Conservation (phyloP, 2,888 invertebrate genomes). For the Lasiommata megera region DNA sequence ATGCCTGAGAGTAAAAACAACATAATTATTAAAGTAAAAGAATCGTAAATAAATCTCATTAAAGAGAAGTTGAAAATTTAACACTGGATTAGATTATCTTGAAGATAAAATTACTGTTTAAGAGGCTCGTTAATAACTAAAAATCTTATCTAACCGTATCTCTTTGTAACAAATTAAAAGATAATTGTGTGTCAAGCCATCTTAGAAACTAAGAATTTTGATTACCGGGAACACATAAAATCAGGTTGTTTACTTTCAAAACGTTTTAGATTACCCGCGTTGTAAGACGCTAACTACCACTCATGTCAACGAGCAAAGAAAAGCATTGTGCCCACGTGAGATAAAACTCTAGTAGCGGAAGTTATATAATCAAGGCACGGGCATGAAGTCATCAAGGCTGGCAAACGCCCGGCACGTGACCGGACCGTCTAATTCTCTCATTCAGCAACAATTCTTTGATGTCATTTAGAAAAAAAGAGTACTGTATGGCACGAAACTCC, state of each 20-base stretch:
- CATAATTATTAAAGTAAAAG: too few relatives aligned
- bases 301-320: slow-evolving; percentile 7
- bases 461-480: slow-evolving; percentile 16
- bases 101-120: too few relatives aligned
- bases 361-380: slow-evolving; percentile 39
- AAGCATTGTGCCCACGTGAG: background rate
- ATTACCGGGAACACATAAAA: background rate
- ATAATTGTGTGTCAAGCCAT: too few relatives aligned
- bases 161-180: too few relatives aligned
- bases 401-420: slow-evolving; percentile 52
- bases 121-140: too few relatives aligned
- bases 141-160: too few relatives aligned
- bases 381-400: slow-evolving; percentile 52
- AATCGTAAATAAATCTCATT: too few relatives aligned
- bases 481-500: background rate
- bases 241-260: background rate
- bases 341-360: slow-evolving; percentile 4
- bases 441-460: slow-evolving; percentile 32
- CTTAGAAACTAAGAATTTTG: too few relatives aligned
- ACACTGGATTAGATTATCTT: too few relatives aligned
- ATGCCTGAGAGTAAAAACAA: too few relatives aligned
- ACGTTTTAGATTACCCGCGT: background rate
- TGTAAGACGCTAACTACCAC: background rate
- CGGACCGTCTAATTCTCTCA: slow-evolving; percentile 38
- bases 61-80: too few relatives aligned